Base-by-base conservation (phyloP, 2,888 invertebrate species). In the Phymatocera aterrima region DNA sequence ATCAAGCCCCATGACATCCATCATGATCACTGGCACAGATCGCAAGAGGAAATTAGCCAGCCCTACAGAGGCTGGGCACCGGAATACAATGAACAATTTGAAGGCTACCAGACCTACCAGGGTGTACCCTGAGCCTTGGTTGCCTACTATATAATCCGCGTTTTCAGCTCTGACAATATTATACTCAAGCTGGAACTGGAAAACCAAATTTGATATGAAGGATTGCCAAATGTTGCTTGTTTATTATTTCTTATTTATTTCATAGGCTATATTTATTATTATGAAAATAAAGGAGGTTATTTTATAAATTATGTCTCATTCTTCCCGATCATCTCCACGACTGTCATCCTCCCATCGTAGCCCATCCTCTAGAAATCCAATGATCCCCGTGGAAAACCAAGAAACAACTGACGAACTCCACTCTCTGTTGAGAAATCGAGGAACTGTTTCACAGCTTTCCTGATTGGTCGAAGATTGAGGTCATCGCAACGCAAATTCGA, bases 21-120 rank as follows among this genome's bases (percentile, higher is more conserved):
- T 79, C 90, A 90, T 46, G 90, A 91, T 4, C 88, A 89, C 75
- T 90, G 90, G 89, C 90, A 91, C 83, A 86, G 90, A 78, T 89
- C 90, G 3, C 89, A 89, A 78, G 89, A 89, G 31, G 88, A 89
- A 61, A 78, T 87, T 8, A 85, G 85, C 54, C 37, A 87, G 68
- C 90, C 90, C 18, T 90, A 89, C 83, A 87, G 84, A 77, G 89
- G 84, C 2, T 90, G 89, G 90, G 79, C 84, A 12, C 89, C 89
- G 0, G 90, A 90, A 78, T 86, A 87, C 80, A 83, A 80, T 68
- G 89, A 89, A 54, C 87, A 88, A 31, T 90, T 86, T 68, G 88
- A 70, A 3, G 81, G 79, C 48, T 81, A 77, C 46, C 72, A 61
- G 61, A 61, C 87, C 40, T 90, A 88, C 78, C 87, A 86, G 5